Evolutionary conservation across 2,888 invertebrate species (phyloP), one percentile per base, ranked within the genome.

Genomic region (Allophyes oxyacanthae): DNA sequence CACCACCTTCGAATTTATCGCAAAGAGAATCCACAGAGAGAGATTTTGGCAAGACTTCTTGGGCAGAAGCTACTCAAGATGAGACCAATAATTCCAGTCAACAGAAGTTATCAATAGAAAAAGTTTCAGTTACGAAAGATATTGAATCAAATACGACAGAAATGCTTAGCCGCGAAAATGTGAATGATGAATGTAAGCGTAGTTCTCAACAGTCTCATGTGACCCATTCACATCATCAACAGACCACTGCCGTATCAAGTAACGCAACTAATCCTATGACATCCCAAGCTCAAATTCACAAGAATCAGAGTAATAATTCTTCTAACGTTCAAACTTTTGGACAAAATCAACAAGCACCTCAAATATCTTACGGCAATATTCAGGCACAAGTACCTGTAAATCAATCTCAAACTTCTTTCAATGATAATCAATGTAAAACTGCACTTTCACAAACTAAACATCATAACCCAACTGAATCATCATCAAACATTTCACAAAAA

Each of bases 61-160:
- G 94, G 94, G 94, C 94, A 30, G 94, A 95, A 62, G 87, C 83
- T 20, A 74, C 92, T 30, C 92, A 90, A 72, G 94, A 94, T 45
- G 93, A 93, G 51, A 72, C 85, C 53, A 78, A 51, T 50, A 81
- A 68, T 54, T 77, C 73, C 32, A 72, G 57, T 44, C 62, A 73
- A 60, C 61, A 77, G 1, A 87, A 87, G 64, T 52, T 79, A 8
- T 41, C 81, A 33, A 20, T 65, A 48, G 90, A 91, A 59, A 88
- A 86, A 77, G 63, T 77, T 42, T 36, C 64, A 28, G 36, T 75
- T 37, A 53, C 77, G 10, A 88, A 86, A 78, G 87, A 83, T 32
- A 77, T 37, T 58, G 86, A 87, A 34, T 65, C 65, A 10, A 70
- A 51, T 32, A 33, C 53, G 26, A 86, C 82, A 64, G 86, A 88